A percentile compares a stretch with the other conserved stretches of the same genome.
Evolutionary conservation across 2,113 vertebrate genomes (phyloP).

Genomic region (Sula dactylatra): DNA sequence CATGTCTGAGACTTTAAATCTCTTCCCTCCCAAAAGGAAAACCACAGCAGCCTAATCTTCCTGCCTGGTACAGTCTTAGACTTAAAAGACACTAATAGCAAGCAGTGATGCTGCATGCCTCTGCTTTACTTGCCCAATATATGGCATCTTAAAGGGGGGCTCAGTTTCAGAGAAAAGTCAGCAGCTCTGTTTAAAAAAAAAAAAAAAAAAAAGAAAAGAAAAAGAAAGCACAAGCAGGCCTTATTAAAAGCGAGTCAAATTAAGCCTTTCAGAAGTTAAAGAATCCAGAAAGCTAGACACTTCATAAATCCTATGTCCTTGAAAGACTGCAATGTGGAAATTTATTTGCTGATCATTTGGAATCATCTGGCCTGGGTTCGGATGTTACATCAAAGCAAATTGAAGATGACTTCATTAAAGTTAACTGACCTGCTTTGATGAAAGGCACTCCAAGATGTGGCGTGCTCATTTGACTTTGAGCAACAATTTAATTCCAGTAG

Average conservation of each 20-base stretch:
- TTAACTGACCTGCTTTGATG: conserved; percentile 14
- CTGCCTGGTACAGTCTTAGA: neutral
- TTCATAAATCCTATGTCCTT: neutral
- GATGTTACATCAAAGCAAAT: neutral
- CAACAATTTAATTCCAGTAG: neutral
- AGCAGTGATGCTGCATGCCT: neutral
- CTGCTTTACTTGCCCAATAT: neutral
- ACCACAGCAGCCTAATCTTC: neutral
- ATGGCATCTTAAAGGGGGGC: neutral
- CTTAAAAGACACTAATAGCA: neutral
- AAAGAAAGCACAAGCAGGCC: neutral
- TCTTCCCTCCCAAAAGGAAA: neutral
- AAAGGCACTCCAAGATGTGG: neutral
- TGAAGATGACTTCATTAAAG: neutral
- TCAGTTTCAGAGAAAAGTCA: neutral
- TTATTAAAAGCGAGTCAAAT: neutral
- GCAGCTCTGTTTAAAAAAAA: neutral
- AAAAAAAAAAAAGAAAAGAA: no score
- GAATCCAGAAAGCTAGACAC: neutral
- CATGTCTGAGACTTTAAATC: neutral
- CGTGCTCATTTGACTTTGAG: neutral
- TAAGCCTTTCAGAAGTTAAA: neutral
- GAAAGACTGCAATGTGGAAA: neutral
- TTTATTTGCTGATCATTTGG: neutral
- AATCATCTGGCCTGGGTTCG: neutral